These are phyloP conservation scores for Piprites chloris DNA, from an alignment of 2,113 vertebrate species.

Conservation along the genomic window DNA sequence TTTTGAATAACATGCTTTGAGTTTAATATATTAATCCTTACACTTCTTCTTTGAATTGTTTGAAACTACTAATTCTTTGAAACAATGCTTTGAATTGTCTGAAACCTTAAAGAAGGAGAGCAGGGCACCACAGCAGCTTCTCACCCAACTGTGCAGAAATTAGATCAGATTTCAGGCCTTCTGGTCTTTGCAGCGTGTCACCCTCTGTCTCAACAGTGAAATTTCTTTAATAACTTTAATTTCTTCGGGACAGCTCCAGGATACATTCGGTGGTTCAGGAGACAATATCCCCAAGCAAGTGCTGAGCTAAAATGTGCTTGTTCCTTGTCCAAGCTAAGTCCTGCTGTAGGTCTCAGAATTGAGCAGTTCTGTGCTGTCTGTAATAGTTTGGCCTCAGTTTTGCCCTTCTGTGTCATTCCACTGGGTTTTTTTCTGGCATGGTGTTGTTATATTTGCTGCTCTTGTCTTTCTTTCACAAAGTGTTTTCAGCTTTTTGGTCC, in stretches of 20 bases:
- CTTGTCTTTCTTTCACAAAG: background rate
- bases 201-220: background rate
- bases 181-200: background rate
- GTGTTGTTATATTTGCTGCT: background rate
- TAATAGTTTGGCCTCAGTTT: background rate
- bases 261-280: background rate
- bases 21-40: background rate
- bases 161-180: background rate
- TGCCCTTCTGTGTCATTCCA: background rate
- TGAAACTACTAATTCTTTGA: too few species aligned
- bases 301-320: background rate
- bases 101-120: background rate
- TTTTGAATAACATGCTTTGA: background rate
- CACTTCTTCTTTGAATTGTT: background rate
- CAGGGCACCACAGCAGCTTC: background rate
- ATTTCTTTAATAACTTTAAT: background rate
- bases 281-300: background rate
- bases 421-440: fast-evolving
- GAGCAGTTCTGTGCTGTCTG: background rate
- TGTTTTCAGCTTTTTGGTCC: background rate
- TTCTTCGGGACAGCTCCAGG: background rate
- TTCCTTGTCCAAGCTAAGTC: background rate
- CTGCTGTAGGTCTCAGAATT: background rate
- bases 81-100: background rate
- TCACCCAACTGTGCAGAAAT: background rate